Conservation (phyloP, 2,797 vertebrate species). For the Molossus alvarezi region DNA sequence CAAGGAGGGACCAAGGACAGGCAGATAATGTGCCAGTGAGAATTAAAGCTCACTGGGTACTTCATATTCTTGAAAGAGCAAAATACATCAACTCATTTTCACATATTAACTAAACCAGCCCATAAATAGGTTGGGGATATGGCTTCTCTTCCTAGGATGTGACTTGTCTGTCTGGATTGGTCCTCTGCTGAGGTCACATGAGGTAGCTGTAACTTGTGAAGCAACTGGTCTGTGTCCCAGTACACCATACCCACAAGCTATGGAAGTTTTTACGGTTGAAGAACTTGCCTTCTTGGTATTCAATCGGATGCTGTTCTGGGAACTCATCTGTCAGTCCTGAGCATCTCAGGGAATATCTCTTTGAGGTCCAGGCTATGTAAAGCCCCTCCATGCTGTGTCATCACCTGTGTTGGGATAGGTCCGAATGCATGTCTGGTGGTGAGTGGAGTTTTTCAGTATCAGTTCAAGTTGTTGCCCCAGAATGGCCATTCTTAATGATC, state of each 20-base stretch:
- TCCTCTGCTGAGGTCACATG: not conserved
- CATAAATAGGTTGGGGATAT: not conserved
- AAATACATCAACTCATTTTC: rapidly evolving
- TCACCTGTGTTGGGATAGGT: rapidly evolving
- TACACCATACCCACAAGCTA: not conserved
- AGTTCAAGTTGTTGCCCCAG: not conserved
- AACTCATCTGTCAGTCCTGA: not conserved
- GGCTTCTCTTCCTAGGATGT: not conserved
- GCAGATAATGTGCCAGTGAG: not conserved
- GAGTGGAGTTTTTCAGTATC: not conserved
- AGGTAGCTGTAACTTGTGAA: not conserved
- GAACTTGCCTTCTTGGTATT: too few relatives aligned
- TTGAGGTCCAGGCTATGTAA: not conserved
- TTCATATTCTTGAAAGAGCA: not conserved
- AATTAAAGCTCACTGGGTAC: not conserved
- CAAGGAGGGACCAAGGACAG: too few relatives aligned
- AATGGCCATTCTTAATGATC: not conserved
- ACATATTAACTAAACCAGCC: not conserved
- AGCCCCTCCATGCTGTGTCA: not conserved
- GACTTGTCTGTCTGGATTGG: not conserved
- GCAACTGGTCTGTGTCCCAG: rapidly evolving
- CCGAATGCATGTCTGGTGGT: not conserved
- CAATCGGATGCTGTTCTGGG: not conserved
- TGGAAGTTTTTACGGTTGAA: not conserved
- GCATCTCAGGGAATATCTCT: not conserved